phyloP scores from a whole-genome alignment of 2,113 vertebrate species.

The Bettongia penicillata region DNA sequence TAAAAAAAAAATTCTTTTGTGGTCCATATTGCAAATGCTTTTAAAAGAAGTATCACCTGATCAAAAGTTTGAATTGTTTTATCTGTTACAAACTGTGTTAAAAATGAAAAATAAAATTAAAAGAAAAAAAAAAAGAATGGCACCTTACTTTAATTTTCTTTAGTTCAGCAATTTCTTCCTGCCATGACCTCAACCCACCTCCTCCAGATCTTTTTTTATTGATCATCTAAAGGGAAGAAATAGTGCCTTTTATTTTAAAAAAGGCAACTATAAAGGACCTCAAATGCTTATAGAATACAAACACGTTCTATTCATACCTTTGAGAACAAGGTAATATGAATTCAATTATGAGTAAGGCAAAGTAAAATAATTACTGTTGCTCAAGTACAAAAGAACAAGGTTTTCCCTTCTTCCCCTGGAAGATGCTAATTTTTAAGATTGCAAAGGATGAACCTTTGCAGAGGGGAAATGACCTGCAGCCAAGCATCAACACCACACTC shows the following conservation, averaged over 20 bases:
- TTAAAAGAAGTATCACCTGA: too few species aligned
- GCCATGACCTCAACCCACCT: constrained; percentile 1
- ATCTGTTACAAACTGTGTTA: too few species aligned
- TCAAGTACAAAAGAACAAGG: not conserved
- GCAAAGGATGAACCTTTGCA: not conserved
- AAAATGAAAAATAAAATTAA: too few species aligned
- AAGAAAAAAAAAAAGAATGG: constrained; percentile 51
- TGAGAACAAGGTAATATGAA: not conserved
- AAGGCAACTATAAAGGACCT: constrained; percentile 37
- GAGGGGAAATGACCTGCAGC: not conserved
- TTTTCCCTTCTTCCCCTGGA: not conserved
- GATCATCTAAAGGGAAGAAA: constrained; percentile 1
- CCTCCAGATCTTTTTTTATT: not conserved
- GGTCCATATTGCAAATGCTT: too few species aligned
- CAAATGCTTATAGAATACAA: constrained; percentile 20
- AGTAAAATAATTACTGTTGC: not conserved
- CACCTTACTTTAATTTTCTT: constrained; percentile 5
- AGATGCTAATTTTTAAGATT: not conserved
- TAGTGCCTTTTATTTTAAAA: constrained; percentile 11
- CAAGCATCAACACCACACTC: not conserved
- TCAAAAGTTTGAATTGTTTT: too few species aligned
- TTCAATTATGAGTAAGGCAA: too few species aligned
- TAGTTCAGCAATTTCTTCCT: constrained; percentile 44
- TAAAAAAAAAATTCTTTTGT: too few species aligned
- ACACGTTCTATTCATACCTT: not conserved